Conservation (phyloP, 1,140 invertebrate genomes). For the Drosophila asahinai region DNA sequence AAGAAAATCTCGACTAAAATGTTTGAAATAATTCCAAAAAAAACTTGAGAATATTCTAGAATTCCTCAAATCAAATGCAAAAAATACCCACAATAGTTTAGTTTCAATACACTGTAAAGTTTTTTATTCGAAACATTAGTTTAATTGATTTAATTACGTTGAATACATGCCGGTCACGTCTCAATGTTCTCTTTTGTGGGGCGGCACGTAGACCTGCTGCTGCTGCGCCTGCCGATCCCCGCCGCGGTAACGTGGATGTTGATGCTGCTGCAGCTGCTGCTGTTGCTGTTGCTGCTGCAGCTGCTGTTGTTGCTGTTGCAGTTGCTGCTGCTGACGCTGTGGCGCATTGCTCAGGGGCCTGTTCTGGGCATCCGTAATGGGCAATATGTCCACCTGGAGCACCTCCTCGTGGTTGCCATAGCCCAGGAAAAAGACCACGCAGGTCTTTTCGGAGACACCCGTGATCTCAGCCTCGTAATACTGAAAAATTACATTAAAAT, state of each 20-base stretch:
- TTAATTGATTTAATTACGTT: conserved; percentile 61
- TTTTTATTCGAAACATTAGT: conserved; percentile 66
- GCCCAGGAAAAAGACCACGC: conserved; percentile 93
- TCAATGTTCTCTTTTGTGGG: conserved; percentile 81
- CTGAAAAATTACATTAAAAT: conserved; percentile 86
- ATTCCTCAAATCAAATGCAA: not conserved
- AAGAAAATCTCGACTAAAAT: too few species aligned
- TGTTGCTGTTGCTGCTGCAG: conserved; percentile 17
- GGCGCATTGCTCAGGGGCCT: conserved; percentile 63
- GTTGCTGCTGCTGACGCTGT: conserved; percentile 29
- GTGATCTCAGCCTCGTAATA: conserved; percentile 94
- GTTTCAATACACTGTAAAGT: conserved; percentile 37
- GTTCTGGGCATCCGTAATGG: conserved; percentile 86
- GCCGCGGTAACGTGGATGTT: conserved; percentile 66
- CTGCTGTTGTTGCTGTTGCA: conserved; percentile 13
- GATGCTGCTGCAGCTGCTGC: conserved; percentile 18
- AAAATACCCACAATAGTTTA: conserved; percentile 6
- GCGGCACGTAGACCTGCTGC: conserved; percentile 85
- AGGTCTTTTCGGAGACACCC: conserved; percentile 91
- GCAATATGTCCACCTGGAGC: conserved; percentile 91
- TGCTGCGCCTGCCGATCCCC: conserved; percentile 71
- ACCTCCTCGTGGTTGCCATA: conserved; percentile 97
- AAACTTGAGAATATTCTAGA: not conserved
- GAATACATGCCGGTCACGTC: conserved; percentile 10
- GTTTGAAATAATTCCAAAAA: not conserved